A percentile compares a stretch with the other conserved stretches of the same genome.
Conservation (phyloP, 2,113 vertebrate genomes). For the Pheucticus melanocephalus region DNA sequence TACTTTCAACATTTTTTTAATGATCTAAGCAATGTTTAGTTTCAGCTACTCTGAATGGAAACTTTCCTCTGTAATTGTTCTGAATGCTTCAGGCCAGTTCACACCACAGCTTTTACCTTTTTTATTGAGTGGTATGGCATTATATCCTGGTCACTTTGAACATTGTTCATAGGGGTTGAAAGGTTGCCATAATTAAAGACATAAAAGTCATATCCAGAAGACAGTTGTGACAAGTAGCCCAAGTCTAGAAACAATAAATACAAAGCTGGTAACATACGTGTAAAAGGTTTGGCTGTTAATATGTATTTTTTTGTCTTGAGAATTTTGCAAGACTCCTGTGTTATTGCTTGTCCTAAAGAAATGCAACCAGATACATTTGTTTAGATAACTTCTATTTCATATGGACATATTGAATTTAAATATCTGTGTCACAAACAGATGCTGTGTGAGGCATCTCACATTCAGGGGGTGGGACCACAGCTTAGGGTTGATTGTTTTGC, state of each 20-base stretch:
- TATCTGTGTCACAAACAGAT: constrained; percentile 23
- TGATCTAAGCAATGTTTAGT: neutral
- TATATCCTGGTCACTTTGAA: neutral
- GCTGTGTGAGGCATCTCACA: neutral
- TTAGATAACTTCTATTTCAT: neutral
- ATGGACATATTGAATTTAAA: neutral
- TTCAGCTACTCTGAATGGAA: neutral
- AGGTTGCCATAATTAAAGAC: neutral
- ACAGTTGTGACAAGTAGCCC: neutral
- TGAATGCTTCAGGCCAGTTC: neutral
- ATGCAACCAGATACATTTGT: neutral
- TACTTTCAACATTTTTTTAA: neutral
- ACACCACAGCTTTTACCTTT: neutral
- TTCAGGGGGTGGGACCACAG: constrained; percentile 43
- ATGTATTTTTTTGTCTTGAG: neutral
- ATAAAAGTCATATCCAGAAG: neutral
- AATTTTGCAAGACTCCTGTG: constrained; percentile 9
- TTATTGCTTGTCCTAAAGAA: constrained; percentile 46
- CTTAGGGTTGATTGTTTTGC: constrained; percentile 50
- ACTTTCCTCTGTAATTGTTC: neutral
- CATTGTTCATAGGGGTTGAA: neutral
- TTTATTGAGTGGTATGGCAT: neutral
- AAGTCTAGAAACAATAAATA: constrained; percentile 12
- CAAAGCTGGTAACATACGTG: neutral
- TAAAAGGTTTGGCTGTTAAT: constrained; percentile 6